phyloP scores from a whole-genome alignment of 2,113 vertebrate genomes.

The Butorides virescens region DNA sequence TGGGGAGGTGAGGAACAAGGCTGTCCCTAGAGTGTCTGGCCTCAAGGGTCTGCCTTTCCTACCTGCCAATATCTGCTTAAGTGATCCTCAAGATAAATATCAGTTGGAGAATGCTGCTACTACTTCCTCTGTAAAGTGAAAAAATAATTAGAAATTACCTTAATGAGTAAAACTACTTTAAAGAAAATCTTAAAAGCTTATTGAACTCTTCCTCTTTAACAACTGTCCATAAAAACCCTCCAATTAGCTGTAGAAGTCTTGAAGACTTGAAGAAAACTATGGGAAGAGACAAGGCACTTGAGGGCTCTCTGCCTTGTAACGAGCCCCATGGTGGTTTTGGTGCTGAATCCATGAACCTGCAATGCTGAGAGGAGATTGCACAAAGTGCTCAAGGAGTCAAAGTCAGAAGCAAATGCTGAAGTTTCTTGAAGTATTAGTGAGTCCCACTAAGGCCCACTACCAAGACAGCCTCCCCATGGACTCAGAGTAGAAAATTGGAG shows the following conservation, averaged over 20 bases:
- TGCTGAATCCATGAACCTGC: neutral
- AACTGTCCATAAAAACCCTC: neutral
- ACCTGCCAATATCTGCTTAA: neutral
- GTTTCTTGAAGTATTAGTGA: no score
- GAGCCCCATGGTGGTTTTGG: neutral
- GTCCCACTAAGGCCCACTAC: no score
- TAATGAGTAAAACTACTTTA: no score
- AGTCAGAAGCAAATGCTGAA: no score
- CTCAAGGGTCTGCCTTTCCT: neutral
- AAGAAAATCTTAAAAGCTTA: no score
- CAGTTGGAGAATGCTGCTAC: neutral
- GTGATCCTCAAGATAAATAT: no score
- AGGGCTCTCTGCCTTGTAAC: neutral
- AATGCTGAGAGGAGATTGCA: neutral
- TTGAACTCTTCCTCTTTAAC: neutral
- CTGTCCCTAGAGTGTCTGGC: neutral
- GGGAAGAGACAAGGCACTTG: neutral
- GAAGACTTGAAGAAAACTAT: neutral
- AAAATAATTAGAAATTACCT: no score
- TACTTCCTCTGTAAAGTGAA: neutral
- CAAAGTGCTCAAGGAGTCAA: neutral
- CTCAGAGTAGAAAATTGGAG: no score
- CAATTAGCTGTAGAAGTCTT: neutral
- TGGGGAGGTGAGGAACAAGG: neutral
- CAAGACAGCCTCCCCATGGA: no score